Evolutionary conservation across 2,113 vertebrate genomes (phyloP), one percentile per base, ranked within the genome.

Genomic region (Meriones unguiculatus): DNA sequence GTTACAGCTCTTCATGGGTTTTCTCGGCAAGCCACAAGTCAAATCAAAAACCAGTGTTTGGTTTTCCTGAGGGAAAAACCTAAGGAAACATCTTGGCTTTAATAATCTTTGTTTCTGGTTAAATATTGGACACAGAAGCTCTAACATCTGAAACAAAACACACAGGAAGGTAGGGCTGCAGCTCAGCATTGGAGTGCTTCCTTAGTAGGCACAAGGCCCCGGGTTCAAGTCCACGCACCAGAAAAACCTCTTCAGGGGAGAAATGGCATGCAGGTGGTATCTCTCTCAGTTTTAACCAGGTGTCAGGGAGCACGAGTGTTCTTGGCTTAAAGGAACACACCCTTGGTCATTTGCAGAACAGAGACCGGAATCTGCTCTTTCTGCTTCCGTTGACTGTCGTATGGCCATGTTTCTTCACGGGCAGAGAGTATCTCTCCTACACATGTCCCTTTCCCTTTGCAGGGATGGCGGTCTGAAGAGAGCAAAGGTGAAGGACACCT

Each of bases 391-490:
- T 65, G 0, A 2, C 0, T 0, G 0, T 41, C 50, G 2, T 4
- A 25, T 18, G 67, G 41, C 38, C 5, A 38, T 93, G 90, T 57
- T 17, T 25, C 41, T 14, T 84, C 22, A 24, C 17, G 24, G 65
- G 41, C 90, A 30, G 35, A 28, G 41, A 46, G 1, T 5, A n/a
- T 54, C 62, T 90, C 75, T 78, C 54, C 54, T 80, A 52, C 76
- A 32, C 96, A 84, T 96, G 86, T 57, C 18, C 64, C 78, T 97
- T 97, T 89, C 7, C 93, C 1, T 97, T n/a, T 97, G 59, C 97
- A 99, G 99, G 99, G 99, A 99, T 57, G 99, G 99, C 85, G 99
- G 99, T 0, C 98, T 99, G 98, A 99, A 99, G 97, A 98, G 99
- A 97, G 99, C 94, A 0, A 99, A 99, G 96, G 99, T 99, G 94